Conservation (phyloP, 2,113 vertebrate species). For the Cichladusa arquata region DNA sequence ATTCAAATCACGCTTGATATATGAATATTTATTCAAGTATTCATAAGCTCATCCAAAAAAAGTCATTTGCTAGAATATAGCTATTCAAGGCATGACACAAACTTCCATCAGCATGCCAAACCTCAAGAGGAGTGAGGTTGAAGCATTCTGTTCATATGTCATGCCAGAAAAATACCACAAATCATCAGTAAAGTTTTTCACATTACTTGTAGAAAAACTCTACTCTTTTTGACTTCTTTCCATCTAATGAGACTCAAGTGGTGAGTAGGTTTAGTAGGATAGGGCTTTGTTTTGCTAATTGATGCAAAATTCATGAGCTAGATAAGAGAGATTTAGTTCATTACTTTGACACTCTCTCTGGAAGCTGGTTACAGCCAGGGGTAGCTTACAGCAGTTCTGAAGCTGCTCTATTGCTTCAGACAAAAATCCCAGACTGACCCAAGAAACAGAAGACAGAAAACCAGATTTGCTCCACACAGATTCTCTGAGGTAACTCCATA, state of each 20-base stretch:
- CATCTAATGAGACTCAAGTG: neutral
- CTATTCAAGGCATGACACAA: neutral
- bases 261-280: neutral
- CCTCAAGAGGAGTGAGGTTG: neutral
- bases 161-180: neutral
- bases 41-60: neutral
- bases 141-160: neutral
- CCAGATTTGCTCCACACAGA: neutral
- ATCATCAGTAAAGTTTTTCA: neutral
- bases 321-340: neutral
- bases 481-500: neutral
- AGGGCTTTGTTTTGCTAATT: neutral
- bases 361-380: neutral
- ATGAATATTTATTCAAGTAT: neutral
- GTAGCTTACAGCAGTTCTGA: neutral
- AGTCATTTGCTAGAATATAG: neutral
- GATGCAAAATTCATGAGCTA: neutral
- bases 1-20: neutral
- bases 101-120: neutral
- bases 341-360: neutral
- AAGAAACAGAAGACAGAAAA: neutral
- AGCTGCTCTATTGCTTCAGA: neutral
- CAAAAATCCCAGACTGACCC: neutral
- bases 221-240: neutral
- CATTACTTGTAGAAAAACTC: neutral